Evolutionary conservation across 2,113 vertebrate species (phyloP).

Genomic region (Mesocricetus auratus): DNA sequence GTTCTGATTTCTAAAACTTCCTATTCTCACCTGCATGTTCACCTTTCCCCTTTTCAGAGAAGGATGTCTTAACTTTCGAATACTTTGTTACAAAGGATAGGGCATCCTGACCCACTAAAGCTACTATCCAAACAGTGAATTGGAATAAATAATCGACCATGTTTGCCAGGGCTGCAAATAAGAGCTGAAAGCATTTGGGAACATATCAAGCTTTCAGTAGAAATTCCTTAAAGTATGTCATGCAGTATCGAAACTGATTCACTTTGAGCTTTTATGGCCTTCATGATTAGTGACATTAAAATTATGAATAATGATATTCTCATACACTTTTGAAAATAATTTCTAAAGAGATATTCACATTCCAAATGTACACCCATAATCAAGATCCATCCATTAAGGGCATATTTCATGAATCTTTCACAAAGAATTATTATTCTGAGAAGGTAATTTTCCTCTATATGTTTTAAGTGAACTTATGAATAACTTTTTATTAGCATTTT

Average conservation of each 20-base stretch:
- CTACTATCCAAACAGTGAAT: not conserved
- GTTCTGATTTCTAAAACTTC: not conserved
- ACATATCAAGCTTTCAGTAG: not conserved
- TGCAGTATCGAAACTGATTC: constrained; percentile 6
- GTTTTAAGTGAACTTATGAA: not conserved
- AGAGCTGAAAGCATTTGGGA: not conserved
- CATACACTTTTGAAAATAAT: constrained; percentile 15
- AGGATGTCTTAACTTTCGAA: not conserved
- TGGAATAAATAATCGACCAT: not conserved
- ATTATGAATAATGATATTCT: constrained; percentile 20
- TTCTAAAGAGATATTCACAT: constrained; percentile 43
- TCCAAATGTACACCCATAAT: not conserved
- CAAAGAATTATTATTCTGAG: not conserved
- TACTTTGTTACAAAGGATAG: not conserved
- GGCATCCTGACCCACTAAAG: not conserved
- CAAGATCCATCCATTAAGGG: not conserved
- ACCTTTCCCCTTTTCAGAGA: not conserved
- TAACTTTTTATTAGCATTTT: not conserved
- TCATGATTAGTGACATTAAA: not conserved
- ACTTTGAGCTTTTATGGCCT: not conserved
- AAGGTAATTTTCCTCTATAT: not conserved
- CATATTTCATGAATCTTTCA: not conserved
- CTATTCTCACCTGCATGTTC: not conserved
- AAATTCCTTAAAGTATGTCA: not conserved
- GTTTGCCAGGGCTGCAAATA: not conserved